Base-by-base conservation (phyloP, 1,140 invertebrate genomes). In the Andricus grossulariae region DNA sequence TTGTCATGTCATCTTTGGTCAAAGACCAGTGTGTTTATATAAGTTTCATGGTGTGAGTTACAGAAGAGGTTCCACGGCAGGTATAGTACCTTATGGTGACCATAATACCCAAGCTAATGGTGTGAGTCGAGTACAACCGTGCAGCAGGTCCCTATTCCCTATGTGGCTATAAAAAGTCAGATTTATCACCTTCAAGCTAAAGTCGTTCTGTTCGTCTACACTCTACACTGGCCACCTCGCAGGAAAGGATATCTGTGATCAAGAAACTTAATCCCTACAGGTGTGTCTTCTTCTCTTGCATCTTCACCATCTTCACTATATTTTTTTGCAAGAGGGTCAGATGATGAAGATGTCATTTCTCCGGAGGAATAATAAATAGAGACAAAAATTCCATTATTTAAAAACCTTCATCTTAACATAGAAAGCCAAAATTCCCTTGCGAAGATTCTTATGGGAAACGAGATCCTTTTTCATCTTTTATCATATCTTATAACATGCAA, bases 121-220 rank as follows among this genome's bases (percentile, higher is more conserved):
- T 39, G 25, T 16, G 60, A 66, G 32, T 13, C n/a, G 60, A 66
- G 25, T 39, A 32, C 25, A 66, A 16, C 25, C 25, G 25, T 51
- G 52, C 32, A 72, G 15, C 71, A 72, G 21, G 71, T 72, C 50
- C 71, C 71, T n/a, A 32, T 54, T 45, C 39, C 0, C 39, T 45
- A 8, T 52, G 50, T 13, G n/a, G 39, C 21, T 21, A 52, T n/a
- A 72, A 72, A 72, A 50, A 72, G 71, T 52, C 19, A 52, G 51
- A 72, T 72, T 72, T 72, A 72, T 72, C 71, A 72, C 71, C 71
- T 72, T 32, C 50, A 25, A 7, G 39, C 39, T 66, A 15, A 16
- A 66, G 60, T 16, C 25, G 15, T 39, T 66, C 60, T 66, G 15
- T 32, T 66, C 60, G 25, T 66, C 60, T 39, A 66, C 60, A 45